phyloP scores from a whole-genome alignment of 2,888 invertebrate species.

The Lottia gigantea region DNA sequence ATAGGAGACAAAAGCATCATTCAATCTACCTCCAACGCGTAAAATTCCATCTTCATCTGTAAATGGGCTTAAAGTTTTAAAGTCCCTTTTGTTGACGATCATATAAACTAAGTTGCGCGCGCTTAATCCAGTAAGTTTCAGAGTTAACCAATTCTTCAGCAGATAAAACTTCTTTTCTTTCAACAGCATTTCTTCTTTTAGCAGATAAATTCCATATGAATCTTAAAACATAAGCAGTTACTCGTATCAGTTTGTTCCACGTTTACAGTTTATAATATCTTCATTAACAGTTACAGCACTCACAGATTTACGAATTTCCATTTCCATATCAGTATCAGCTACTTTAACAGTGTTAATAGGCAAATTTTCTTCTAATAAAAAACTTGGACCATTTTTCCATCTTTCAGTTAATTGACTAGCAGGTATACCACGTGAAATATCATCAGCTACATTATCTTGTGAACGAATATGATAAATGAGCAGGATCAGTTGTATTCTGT shows the following conservation, averaged over 20 bases:
- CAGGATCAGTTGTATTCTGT: no score
- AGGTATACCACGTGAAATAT: neutral
- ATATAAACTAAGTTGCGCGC: neutral
- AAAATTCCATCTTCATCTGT: slow-evolving; percentile 7
- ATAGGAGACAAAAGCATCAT: neutral
- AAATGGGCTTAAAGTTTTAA: slow-evolving; percentile 7
- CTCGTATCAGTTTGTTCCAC: neutral
- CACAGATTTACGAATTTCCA: neutral
- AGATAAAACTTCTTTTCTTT: neutral
- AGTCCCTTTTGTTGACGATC: neutral
- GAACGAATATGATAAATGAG: no score
- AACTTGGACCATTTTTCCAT: neutral
- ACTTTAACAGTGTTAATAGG: neutral
- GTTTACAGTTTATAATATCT: neutral
- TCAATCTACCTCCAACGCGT: neutral
- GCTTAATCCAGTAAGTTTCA: neutral
- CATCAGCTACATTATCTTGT: neutral
- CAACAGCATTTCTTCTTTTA: neutral
- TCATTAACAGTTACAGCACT: neutral
- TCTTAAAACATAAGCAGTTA: neutral
- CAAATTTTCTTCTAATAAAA: neutral
- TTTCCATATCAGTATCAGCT: neutral
- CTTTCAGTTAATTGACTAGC: neutral
- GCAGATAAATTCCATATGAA: neutral
- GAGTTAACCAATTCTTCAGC: neutral